Evolutionary conservation across 2,888 invertebrate genomes (phyloP).

Genomic region (Rugalucina vietnamica): DNA sequence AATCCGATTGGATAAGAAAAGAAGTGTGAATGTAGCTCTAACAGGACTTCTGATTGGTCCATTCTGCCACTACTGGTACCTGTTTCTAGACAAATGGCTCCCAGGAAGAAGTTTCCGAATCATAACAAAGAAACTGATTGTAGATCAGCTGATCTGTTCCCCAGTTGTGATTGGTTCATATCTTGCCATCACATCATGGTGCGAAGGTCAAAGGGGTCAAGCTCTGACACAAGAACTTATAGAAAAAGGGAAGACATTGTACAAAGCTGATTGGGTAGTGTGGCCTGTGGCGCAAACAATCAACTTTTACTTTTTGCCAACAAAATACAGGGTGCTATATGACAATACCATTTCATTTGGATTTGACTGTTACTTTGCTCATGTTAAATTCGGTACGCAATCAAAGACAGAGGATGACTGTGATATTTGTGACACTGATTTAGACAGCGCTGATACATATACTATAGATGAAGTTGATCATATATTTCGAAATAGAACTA

Average conservation of each 20-base stretch:
- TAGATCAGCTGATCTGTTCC: constrained; percentile 94
- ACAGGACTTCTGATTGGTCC: constrained; percentile 92
- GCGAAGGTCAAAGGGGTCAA: constrained; percentile 55
- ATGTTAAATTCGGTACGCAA: constrained; percentile 71
- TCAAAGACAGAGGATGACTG: neutral
- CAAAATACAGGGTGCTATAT: constrained; percentile 92
- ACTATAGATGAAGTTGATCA: neutral
- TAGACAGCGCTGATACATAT: neutral
- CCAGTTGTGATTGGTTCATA: constrained; percentile 89
- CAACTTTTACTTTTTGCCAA: constrained; percentile 95
- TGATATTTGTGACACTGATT: neutral
- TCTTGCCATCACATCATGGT: constrained; percentile 51
- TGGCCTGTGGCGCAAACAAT: constrained; percentile 97
- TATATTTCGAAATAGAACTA: neutral
- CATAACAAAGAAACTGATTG: constrained; percentile 89
- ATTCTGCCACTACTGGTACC: constrained; percentile 94
- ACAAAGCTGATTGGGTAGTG: constrained; percentile 94
- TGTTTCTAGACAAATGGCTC: constrained; percentile 89
- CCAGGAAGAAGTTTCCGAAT: constrained; percentile 88
- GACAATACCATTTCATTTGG: constrained; percentile 79
- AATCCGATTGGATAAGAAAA: constrained; percentile 80
- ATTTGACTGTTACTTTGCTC: constrained; percentile 81
- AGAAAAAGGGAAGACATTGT: constrained; percentile 90
- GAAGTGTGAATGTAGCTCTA: constrained; percentile 91
- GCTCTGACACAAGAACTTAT: constrained; percentile 63